phyloP scores from a whole-genome alignment of 2,113 vertebrate genomes.

The Peromyscus polionotus region DNA sequence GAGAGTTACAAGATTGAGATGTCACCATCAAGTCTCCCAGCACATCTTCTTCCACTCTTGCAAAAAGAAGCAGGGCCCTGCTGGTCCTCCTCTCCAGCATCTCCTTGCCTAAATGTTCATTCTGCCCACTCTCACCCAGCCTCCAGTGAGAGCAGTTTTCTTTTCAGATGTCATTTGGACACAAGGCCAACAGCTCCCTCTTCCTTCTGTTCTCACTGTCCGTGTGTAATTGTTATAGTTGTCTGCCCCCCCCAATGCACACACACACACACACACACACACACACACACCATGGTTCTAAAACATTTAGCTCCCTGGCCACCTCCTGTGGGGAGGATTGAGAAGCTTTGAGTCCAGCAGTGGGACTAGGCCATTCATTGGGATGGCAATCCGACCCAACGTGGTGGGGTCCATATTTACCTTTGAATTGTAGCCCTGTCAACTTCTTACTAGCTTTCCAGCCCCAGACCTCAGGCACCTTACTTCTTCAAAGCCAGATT shows the following conservation, averaged over 20 bases:
- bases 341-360: not conserved
- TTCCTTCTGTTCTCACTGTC: not conserved
- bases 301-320: not conserved
- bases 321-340: not conserved
- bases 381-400: not conserved
- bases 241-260: not conserved
- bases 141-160: not conserved
- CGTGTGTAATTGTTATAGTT: not conserved
- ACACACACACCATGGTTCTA: not conserved
- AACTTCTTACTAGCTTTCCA: not conserved
- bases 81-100: not conserved
- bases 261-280: no score
- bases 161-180: not conserved
- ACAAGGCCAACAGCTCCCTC: not conserved
- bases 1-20: not conserved
- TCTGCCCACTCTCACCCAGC: not conserved
- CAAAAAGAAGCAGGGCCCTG: not conserved
- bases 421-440: not conserved
- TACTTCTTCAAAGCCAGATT: not conserved
- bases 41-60: not conserved
- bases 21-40: not conserved
- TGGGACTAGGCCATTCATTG: no score
- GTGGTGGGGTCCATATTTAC: not conserved
- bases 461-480: not conserved
- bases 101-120: not conserved